phyloP scores from a whole-genome alignment of 2,113 vertebrate species.

The Esox niger region DNA sequence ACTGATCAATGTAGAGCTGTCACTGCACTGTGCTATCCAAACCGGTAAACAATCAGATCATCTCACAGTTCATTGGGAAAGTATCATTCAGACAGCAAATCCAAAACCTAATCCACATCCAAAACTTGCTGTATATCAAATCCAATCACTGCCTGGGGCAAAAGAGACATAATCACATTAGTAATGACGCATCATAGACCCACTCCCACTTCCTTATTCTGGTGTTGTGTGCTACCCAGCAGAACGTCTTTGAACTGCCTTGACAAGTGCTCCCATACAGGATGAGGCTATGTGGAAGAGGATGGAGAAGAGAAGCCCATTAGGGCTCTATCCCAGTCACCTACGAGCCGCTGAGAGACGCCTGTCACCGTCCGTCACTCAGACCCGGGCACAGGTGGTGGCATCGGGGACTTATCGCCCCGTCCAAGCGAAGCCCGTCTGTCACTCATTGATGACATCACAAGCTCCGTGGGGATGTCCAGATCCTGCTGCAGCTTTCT shows the following conservation, averaged over 20 bases:
- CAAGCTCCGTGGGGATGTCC: not conserved
- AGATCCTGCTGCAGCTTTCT: constrained; percentile 2
- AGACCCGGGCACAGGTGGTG: constrained; percentile 3
- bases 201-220: not conserved
- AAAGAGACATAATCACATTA: not conserved
- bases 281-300: not conserved
- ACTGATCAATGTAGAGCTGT: no score
- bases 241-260: not conserved
- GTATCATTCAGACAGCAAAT: no score
- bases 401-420: not conserved
- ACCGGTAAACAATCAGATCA: no score
- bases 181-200: not conserved
- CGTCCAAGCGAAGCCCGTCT: not conserved
- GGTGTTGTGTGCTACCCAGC: no score
- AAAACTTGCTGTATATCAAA: no score
- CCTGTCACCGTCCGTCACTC: constrained; percentile 1
- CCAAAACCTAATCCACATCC: no score
- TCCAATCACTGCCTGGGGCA: no score
- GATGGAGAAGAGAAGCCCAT: not conserved
- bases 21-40: no score
- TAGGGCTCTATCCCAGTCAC: not conserved
- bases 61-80: no score
- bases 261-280: not conserved
- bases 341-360: not conserved
- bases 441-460: constrained; percentile 4